Base-by-base conservation (phyloP, 1,140 invertebrate species). In the Pogonus chalceus region DNA sequence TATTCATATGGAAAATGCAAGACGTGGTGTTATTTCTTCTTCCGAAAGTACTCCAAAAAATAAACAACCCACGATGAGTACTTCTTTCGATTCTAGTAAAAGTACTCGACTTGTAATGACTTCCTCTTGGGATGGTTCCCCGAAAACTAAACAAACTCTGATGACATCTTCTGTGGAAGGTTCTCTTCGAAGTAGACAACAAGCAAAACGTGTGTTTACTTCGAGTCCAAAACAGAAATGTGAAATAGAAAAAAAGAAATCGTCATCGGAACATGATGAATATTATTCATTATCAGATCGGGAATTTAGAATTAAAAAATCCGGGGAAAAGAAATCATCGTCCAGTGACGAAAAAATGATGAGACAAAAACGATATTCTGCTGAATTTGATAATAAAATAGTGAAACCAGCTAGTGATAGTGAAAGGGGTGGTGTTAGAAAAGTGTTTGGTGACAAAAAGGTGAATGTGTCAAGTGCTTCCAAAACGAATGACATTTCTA, bases 401-500 rank as follows among this genome's bases (percentile, higher is more conserved):
- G 9, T 9, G 3, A 3, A 18, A 12, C 18, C 18, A 43, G 3
- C 9, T 10, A 43, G 37, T 43, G 18, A 9, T 4, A 43, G 37
- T 43, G 37, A 9, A 10, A 4, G 9, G 3, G 18, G 18, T 4
- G 18, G 7, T 18, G 18, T 3, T 12, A 18, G 18, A 3, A n/a
- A n/a, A n/a, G n/a, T n/a, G n/a, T n/a, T n/a, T n/a, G n/a, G n/a
- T n/a, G n/a, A n/a, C n/a, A n/a, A n/a, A n/a, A n/a, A n/a, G n/a
- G n/a, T n/a, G n/a, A n/a, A n/a, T 48, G 35, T 37, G 20, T 9
- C 23, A 20, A 52, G 22, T 21, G 58, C 37, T 66, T 60, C 70
- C 66, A 67, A 65, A 63, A 60, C 69, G 66, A 65, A 67, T 61
- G 76, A 76, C 65, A 75, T 81, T 56, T 77, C 77, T 9, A 75